Base-by-base conservation (phyloP, 2,888 invertebrate genomes). In the Steinernema hermaphroditum region DNA sequence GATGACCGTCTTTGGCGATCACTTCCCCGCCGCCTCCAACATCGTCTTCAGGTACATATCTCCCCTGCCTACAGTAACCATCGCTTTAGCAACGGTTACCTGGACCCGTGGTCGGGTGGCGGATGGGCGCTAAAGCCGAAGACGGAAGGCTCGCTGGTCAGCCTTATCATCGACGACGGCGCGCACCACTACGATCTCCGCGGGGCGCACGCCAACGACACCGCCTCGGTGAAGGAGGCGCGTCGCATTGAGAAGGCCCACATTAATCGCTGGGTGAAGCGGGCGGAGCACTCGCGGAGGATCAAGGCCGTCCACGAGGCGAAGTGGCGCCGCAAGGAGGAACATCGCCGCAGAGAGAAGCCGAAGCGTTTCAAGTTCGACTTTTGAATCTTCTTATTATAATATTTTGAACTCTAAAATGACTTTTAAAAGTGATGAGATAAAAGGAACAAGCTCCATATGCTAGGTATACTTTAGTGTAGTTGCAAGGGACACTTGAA, bases 1-100 rank as follows among this genome's bases (percentile, higher is more conserved):
- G 0, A 89, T 91, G 75, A 87, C 91, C 32, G 90, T 92, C 80
- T 97, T 93, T 86, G 96, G 96, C 16, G 90, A 90, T 78, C 89
- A 92, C 82, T 89, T 95, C 43, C 89, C 90, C 9, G 86, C 88
- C n/a, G 88, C 90, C 1, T 88, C 89, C 74, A 91, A 91, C 81
- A 91, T 91, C 75, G 89, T 91, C 69, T 91, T 91, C 83, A 88
- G 88, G 88, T 88, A 76, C n/a, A n/a, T n/a, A 44, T 12, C 27
- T 27, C 54, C 1, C 46, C 9, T 1, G 24, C 27, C 16, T n/a
- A 62, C 32, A 14, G 14, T 1, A 62, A 34, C 29, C 8, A 8
- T 62, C 37, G 4, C 75, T 85, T 73, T 82, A 88, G 88, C 76
- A 89, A 89, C 83, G 89, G 89, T n/a, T 77, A 82, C 70, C 80